These are phyloP conservation scores for Geococcyx californianus DNA, from an alignment of 2,113 vertebrate genomes.

Conservation along the genomic window DNA sequence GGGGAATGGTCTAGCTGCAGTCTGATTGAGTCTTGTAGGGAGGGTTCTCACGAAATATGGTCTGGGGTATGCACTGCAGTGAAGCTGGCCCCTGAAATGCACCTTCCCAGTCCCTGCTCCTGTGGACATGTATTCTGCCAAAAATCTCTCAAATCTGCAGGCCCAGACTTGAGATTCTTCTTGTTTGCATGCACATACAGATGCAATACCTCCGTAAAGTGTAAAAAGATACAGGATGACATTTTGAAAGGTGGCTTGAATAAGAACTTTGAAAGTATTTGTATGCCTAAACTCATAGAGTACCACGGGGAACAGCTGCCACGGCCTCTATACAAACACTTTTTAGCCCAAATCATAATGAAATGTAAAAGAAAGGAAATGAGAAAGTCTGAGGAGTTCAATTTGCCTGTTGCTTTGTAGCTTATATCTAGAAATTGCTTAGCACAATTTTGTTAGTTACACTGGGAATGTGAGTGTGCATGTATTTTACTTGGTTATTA, in stretches of 20 bases:
- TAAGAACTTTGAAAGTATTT: not conserved
- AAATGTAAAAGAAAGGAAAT: not conserved
- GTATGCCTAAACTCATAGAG: not conserved
- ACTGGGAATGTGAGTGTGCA: not conserved
- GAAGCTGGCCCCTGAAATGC: not conserved
- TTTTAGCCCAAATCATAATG: not conserved
- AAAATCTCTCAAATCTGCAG: not conserved
- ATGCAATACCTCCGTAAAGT: not conserved
- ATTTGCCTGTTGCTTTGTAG: not conserved
- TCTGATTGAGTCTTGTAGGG: fast-evolving
- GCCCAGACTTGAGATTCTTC: not conserved
- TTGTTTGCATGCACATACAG: too few species aligned
- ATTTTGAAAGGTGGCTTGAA: not conserved
- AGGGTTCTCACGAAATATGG: fast-evolving
- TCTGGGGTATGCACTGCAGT: fast-evolving
- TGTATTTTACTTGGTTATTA: not conserved
- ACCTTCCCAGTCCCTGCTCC: not conserved
- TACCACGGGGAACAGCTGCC: not conserved
- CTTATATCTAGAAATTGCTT: not conserved
- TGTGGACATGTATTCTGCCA: fast-evolving
- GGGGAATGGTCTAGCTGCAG: not conserved
- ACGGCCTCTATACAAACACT: not conserved
- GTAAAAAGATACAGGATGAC: not conserved
- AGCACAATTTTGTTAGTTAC: not conserved
- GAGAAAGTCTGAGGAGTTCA: not conserved